Percentiles rank a stretch among this genome's conserved stretches.
These are phyloP conservation scores for Selenia dentaria DNA, from an alignment of 2,888 invertebrate genomes.

Conservation along the genomic window DNA sequence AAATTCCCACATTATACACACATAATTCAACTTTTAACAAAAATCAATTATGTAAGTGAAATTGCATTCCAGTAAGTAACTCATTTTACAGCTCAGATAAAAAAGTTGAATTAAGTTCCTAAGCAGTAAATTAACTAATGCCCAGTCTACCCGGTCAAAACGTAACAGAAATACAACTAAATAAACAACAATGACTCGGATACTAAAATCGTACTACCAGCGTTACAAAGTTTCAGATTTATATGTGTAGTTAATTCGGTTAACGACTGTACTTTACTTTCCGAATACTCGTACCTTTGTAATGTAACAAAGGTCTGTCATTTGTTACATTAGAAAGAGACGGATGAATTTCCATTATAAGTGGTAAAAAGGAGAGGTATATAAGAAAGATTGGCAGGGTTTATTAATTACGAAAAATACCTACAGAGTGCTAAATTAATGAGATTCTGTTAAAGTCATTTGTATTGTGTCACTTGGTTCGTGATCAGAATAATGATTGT, in stretches of 20 bases:
- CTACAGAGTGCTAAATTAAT: too few species aligned
- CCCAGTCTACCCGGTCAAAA: too few species aligned
- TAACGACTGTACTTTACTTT: slow-evolving; percentile 18
- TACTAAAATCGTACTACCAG: slow-evolving; percentile 4
- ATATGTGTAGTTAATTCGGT: slow-evolving; percentile 13
- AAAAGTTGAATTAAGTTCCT: too few species aligned
- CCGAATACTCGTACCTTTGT: slow-evolving; percentile 17
- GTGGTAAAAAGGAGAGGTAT: background rate
- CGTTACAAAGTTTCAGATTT: slow-evolving; percentile 15
- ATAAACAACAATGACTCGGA: background rate
- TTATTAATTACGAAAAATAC: too few species aligned
- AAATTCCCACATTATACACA: too few species aligned
- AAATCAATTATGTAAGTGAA: too few species aligned
- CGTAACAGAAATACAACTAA: background rate
- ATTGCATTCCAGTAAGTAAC: too few species aligned
- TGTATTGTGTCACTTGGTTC: too few species aligned
- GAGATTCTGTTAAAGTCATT: too few species aligned
- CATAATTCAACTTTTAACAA: too few species aligned
- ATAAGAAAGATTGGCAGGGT: background rate
- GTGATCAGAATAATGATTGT: too few species aligned
- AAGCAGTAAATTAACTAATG: background rate
- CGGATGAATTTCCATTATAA: background rate
- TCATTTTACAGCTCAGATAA: too few species aligned
- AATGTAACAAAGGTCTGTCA: slow-evolving; percentile 3
- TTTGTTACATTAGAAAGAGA: slow-evolving; percentile 15